phyloP scores from a whole-genome alignment of 2,113 vertebrate species.

The Stomatorhinus ivindoensis region DNA sequence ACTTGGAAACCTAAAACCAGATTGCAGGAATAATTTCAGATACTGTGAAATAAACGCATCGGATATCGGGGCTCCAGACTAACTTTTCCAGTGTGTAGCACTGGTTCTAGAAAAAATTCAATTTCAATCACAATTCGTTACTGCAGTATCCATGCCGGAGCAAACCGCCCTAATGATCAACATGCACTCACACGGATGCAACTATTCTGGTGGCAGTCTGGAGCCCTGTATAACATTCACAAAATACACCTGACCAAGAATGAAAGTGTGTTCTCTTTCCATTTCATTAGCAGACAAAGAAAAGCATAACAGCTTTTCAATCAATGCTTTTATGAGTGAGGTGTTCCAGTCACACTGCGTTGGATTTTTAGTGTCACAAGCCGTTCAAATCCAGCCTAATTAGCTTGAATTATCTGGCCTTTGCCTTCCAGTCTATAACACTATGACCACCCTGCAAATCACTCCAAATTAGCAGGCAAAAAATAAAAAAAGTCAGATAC shows the following conservation, averaged over 20 bases:
- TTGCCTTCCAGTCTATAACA: neutral
- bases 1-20: neutral
- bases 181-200: neutral
- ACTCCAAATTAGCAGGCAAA: conserved; percentile 23
- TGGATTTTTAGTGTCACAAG: neutral
- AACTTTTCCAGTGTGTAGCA: neutral
- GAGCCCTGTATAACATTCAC: neutral
- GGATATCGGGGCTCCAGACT: neutral
- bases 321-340: neutral
- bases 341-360: neutral
- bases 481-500: conserved; percentile 66
- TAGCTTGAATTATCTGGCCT: neutral
- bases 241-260: neutral
- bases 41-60: neutral
- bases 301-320: neutral
- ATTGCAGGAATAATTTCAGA: neutral
- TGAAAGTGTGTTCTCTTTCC: neutral
- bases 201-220: neutral
- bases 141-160: neutral
- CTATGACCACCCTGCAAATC: neutral
- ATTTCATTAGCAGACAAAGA: neutral
- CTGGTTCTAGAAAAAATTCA: neutral
- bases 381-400: neutral
- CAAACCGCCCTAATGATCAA: neutral
- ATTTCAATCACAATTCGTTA: neutral